phyloP scores from a whole-genome alignment of 2,113 vertebrate species.

The Martes martes region DNA sequence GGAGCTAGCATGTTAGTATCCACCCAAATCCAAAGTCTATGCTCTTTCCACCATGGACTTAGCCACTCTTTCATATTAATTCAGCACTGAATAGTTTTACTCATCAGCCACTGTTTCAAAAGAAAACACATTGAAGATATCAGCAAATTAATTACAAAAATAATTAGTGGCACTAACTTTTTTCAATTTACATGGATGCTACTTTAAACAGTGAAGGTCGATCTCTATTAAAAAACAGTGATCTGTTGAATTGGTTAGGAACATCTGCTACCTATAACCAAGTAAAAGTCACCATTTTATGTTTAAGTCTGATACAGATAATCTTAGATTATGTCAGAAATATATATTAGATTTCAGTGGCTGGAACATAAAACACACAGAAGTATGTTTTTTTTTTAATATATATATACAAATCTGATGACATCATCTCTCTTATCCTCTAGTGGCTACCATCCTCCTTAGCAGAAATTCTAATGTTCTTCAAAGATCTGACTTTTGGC shows the following conservation, averaged over 20 bases:
- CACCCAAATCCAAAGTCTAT: background rate
- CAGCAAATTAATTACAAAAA: slow-evolving; percentile 26
- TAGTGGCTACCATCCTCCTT: background rate
- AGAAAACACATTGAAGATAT: background rate
- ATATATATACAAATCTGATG: background rate
- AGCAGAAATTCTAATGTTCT: background rate
- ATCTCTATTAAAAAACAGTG: background rate
- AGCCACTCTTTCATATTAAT: background rate
- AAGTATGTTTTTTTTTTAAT: background rate
- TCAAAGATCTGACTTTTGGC: background rate
- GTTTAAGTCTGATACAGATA: background rate
- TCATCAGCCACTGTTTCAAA: background rate
- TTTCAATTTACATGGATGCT: background rate
- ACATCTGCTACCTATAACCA: background rate
- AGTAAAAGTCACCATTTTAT: background rate
- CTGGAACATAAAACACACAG: background rate
- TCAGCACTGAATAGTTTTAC: background rate
- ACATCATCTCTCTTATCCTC: background rate
- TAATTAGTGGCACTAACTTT: background rate
- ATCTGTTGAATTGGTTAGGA: background rate
- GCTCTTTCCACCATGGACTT: background rate
- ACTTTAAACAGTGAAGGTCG: background rate
- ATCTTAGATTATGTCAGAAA: background rate
- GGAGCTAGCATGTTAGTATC: background rate
- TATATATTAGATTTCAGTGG: background rate